Conservation (phyloP, 2,797 vertebrate genomes). For the Lepus oiostolus region DNA sequence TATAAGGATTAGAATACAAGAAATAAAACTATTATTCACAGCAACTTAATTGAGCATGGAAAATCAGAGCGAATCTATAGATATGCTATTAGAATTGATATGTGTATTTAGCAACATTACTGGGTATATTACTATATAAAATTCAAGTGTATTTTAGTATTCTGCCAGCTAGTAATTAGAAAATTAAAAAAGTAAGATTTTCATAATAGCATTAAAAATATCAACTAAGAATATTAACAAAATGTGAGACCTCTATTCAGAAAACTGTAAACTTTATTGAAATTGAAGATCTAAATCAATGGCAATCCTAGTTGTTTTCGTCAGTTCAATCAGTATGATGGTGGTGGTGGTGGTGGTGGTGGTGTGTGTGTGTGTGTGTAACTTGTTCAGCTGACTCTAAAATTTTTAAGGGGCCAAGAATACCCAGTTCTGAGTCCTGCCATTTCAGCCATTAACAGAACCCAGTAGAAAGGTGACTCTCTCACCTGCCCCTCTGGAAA, state of each 20-base stretch:
- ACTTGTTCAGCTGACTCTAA: neutral
- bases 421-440: neutral
- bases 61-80: slow-evolving; percentile 28
- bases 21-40: neutral
- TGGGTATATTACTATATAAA: neutral
- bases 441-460: neutral
- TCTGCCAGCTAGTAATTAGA: neutral
- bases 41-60: neutral
- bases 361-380: neutral
- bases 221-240: slow-evolving; percentile 14
- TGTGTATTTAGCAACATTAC: slow-evolving; percentile 36
- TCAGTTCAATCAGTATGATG: neutral
- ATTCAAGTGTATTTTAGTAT: slow-evolving; percentile 20
- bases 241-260: slow-evolving; percentile 22
- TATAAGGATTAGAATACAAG: neutral
- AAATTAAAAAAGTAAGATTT: slow-evolving; percentile 18
- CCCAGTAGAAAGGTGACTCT: neutral
- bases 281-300: slow-evolving; percentile 21
- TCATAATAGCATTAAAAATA: slow-evolving; percentile 11
- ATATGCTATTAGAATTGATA: slow-evolving; percentile 35
- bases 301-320: neutral
- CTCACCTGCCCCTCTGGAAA: neutral
- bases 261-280: slow-evolving; percentile 10
- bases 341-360: neutral
- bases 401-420: neutral